Evolutionary conservation across 2,888 invertebrate genomes (phyloP), one percentile per base, ranked within the genome.

Genomic region (Meta bourneti): DNA sequence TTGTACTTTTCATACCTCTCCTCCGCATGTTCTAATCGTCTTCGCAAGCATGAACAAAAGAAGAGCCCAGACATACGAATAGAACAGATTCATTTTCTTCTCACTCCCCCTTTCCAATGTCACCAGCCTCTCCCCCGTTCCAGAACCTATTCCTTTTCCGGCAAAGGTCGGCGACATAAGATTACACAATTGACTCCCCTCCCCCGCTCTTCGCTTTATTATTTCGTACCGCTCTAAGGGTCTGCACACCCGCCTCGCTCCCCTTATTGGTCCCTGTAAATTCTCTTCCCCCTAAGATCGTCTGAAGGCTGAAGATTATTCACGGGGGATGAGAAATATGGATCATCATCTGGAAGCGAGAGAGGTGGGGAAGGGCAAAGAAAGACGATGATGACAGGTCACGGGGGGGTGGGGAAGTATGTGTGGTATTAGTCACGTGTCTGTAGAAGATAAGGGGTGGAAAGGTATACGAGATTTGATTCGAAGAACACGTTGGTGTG

Each of bases 351-450:
- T 49, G 70, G 34, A 34, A 34, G 34, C 34, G 4, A 34, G 34
- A 34, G 34, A 34, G 34, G 48, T 48, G 16, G 79, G 16, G 52
- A 71, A 54, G 77, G 49, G 78, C 11, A 71, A 34, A 70, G 77
- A 51, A 61, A 70, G 78, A 72, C 72, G 83, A 83, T 83, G 89
- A 89, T 89, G 83, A 83, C 82, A 89, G 83, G 89, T 89, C 83
- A 89, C 82, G 70, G 48, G 81, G 80, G 79, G 69, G 4, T 16
- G 48, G 54, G 72, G 49, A 52, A 52, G 61, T 48, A 52, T 16
- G 71, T 48, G 49, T 69, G 51, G 89, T 83, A 89, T 89, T 89
- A 89, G 83, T 89, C 89, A 89, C 89, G 78, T 89, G 89, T 54
- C 83, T 71, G 75, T 11, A 48, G 61, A 69, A 89, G 89, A 83